phyloP scores from a whole-genome alignment of 2,797 vertebrate genomes.

The Amblyopsis hoosieri region DNA sequence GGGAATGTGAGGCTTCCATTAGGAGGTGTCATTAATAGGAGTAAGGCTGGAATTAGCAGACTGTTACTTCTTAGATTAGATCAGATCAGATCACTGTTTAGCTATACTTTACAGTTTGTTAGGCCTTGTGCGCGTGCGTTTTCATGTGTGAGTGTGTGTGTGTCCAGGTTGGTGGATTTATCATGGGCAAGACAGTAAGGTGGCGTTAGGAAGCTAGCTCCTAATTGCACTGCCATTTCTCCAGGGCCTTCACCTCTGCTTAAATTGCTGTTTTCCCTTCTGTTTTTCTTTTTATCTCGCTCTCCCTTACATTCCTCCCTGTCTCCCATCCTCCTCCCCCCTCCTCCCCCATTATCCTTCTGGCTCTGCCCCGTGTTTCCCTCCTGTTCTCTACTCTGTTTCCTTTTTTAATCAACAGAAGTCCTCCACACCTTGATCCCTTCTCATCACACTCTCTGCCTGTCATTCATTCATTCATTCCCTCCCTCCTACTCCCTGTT shows the following conservation, averaged over 20 bases:
- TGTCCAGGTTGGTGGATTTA: conserved; percentile 27
- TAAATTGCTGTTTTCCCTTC: conserved; percentile 24
- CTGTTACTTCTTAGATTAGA: conserved; percentile 60
- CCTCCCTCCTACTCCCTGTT: conserved; percentile 22
- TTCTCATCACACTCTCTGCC: background rate
- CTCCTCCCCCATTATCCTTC: background rate
- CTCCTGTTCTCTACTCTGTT: background rate
- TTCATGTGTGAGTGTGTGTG: background rate
- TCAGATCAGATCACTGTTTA: conserved; percentile 44
- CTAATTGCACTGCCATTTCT: conserved; percentile 49
- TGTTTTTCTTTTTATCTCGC: conserved; percentile 4
- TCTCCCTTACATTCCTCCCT: conserved; percentile 18
- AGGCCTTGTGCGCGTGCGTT: conserved; percentile 19
- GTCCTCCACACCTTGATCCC: background rate
- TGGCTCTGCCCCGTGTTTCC: background rate
- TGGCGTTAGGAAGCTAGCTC: conserved; percentile 20
- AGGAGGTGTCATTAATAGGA: conserved; percentile 60
- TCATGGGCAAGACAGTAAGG: conserved; percentile 35
- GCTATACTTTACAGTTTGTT: conserved; percentile 30
- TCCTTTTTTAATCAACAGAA: conserved; percentile 2
- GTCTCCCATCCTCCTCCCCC: conserved; percentile 16
- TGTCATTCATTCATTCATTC: background rate
- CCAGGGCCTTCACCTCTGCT: conserved; percentile 5
- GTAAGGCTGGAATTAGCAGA: conserved; percentile 55
- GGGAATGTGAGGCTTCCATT: conserved; percentile 28